phyloP scores from a whole-genome alignment of 2,113 vertebrate genomes.

The Crocuta crocuta region DNA sequence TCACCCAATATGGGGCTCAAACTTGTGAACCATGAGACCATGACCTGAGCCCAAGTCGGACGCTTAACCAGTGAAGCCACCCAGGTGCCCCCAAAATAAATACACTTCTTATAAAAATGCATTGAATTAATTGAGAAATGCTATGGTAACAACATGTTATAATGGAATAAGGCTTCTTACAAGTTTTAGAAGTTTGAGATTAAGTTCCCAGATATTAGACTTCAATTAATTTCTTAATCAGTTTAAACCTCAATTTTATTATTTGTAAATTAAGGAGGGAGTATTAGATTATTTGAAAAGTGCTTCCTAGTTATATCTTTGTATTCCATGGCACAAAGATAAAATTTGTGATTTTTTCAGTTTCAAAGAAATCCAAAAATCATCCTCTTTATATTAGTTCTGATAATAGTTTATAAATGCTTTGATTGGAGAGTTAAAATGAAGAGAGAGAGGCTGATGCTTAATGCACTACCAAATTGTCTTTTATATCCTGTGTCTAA shows the following conservation, averaged over 20 bases:
- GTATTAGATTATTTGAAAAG: not conserved
- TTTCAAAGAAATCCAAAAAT: not conserved
- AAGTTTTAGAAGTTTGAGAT: not conserved
- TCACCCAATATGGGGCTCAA: too few species aligned
- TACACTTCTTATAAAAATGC: not conserved
- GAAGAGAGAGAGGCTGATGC: not conserved
- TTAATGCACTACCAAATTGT: constrained; percentile 12
- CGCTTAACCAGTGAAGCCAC: too few species aligned
- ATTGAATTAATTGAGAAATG: not conserved
- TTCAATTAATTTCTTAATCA: not conserved
- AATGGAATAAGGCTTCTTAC: not conserved
- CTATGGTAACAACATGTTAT: not conserved
- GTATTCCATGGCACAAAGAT: not conserved
- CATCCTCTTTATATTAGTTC: not conserved
- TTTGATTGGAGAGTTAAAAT: not conserved
- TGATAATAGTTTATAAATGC: not conserved
- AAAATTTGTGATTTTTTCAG: constrained; percentile 18
- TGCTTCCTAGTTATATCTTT: not conserved
- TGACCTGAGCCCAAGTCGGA: too few species aligned
- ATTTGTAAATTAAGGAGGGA: not conserved
- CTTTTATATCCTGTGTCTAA: not conserved
- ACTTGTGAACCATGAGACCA: too few species aligned
- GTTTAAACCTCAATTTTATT: not conserved
- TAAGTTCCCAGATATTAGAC: not conserved
- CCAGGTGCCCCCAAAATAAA: not conserved